phyloP scores from a whole-genome alignment of 2,797 vertebrate genomes.

The Morelia viridis region DNA sequence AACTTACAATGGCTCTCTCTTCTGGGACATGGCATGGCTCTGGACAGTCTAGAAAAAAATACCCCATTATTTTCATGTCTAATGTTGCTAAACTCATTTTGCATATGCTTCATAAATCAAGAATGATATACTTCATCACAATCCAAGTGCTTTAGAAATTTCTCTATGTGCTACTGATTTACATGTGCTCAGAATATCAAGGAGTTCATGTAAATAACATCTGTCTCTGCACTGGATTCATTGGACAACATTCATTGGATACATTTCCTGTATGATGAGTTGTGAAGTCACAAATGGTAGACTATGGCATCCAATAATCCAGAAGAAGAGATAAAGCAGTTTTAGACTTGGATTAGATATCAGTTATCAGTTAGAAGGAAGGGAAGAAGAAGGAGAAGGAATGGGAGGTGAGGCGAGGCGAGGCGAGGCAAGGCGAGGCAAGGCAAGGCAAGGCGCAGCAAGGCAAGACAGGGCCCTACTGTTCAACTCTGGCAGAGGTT shows the following conservation, averaged over 20 bases:
- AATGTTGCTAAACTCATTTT: background rate
- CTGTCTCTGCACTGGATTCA: slow-evolving; percentile 42
- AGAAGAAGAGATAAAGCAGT: slow-evolving; percentile 61
- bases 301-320: slow-evolving; percentile 59
- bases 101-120: slow-evolving; percentile 11
- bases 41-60: background rate
- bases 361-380: slow-evolving; percentile 54
- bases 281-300: slow-evolving; percentile 56
- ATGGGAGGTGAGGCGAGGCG: too few relatives aligned
- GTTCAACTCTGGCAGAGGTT: slow-evolving; percentile 26
- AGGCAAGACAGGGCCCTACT: slow-evolving; percentile 6
- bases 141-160: slow-evolving; percentile 20
- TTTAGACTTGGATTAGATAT: slow-evolving; percentile 55
- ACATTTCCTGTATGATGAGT: slow-evolving; percentile 53
- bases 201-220: slow-evolving; percentile 41
- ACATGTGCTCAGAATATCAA: slow-evolving; percentile 39
- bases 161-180: slow-evolving; percentile 28
- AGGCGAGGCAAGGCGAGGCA: slow-evolving; percentile 23
- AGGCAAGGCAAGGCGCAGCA: too few relatives aligned
- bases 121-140: slow-evolving; percentile 43
- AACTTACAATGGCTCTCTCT: background rate
- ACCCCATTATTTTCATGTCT: background rate
- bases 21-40: background rate
- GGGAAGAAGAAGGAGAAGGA: background rate
- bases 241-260: slow-evolving; percentile 44